Percentiles rank a stretch among this genome's conserved stretches.
Evolutionary conservation across 2,113 vertebrate genomes (phyloP).

Genomic region (Procapra przewalskii): DNA sequence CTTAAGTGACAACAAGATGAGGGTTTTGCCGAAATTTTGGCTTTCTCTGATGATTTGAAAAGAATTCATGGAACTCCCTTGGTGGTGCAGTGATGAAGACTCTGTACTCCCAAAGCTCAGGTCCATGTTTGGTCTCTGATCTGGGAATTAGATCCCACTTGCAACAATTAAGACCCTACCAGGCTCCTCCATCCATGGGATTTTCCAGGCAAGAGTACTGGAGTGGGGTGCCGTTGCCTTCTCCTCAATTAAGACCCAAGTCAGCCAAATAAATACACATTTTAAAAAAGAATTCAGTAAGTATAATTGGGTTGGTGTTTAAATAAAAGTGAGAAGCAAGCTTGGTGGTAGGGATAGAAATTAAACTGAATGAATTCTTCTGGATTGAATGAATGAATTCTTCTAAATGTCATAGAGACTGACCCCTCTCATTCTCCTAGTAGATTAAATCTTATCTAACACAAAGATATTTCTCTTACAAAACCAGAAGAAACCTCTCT

Average conservation of each 20-base stretch:
- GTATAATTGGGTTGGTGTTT: background rate
- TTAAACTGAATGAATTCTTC: background rate
- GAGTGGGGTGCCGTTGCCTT: too few species aligned
- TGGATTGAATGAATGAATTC: background rate
- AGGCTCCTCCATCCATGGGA: too few species aligned
- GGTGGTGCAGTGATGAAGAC: background rate
- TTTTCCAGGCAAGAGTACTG: too few species aligned
- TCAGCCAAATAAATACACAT: background rate
- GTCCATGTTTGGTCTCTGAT: background rate
- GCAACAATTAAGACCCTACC: background rate
- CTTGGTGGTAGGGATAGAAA: background rate
- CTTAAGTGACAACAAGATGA: background rate
- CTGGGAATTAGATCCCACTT: background rate
- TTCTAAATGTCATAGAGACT: background rate
- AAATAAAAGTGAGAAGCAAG: background rate
- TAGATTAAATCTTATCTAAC: background rate
- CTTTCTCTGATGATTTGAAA: background rate
- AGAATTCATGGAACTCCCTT: background rate
- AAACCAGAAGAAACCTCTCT: background rate
- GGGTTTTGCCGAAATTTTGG: background rate
- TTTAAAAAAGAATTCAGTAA: background rate
- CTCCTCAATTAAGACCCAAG: background rate
- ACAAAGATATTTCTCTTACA: background rate
- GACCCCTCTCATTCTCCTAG: background rate
- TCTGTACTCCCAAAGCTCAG: accelerated